Conservation (phyloP, 2,797 vertebrate species). For the Iguana delicatissima region DNA sequence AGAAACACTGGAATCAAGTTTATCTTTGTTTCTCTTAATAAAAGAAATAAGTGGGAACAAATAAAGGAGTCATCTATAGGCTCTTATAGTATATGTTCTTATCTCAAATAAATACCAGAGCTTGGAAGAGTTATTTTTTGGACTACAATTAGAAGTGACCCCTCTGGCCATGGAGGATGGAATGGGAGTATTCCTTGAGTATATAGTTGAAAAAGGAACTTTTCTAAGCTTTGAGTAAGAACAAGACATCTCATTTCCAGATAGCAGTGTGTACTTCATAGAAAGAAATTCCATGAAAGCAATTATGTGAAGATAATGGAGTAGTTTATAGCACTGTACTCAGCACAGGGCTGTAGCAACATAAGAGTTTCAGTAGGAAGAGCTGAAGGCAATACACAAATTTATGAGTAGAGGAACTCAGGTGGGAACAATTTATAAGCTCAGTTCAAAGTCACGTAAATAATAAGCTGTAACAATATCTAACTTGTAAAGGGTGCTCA, state of each 20-base stretch:
- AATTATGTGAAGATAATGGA: not conserved
- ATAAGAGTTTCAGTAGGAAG: conserved; percentile 21
- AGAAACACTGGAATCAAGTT: too few species aligned
- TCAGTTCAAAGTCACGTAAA: conserved; percentile 41
- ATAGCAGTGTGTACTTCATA: not conserved
- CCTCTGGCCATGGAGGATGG: not conserved
- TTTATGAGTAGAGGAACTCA: conserved; percentile 14
- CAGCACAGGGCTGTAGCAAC: conserved; percentile 2
- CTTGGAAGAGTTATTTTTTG: not conserved
- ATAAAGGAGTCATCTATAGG: not conserved
- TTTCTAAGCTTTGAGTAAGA: not conserved
- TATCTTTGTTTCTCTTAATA: too few species aligned
- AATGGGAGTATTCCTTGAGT: too few species aligned
- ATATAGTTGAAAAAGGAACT: too few species aligned
- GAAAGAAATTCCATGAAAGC: not conserved
- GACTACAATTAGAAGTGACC: not conserved
- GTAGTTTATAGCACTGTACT: not conserved
- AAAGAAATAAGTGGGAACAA: too few species aligned
- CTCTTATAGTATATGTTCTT: not conserved
- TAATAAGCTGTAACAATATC: conserved; percentile 42
- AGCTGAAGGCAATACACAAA: conserved; percentile 41
- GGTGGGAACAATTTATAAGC: conserved; percentile 28
- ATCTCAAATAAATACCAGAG: not conserved
- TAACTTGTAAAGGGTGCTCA: conserved; percentile 48
- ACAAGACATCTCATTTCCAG: not conserved